Conservation (phyloP, 2,888 invertebrate genomes). For the Vannuccia rotundouncinata region DNA sequence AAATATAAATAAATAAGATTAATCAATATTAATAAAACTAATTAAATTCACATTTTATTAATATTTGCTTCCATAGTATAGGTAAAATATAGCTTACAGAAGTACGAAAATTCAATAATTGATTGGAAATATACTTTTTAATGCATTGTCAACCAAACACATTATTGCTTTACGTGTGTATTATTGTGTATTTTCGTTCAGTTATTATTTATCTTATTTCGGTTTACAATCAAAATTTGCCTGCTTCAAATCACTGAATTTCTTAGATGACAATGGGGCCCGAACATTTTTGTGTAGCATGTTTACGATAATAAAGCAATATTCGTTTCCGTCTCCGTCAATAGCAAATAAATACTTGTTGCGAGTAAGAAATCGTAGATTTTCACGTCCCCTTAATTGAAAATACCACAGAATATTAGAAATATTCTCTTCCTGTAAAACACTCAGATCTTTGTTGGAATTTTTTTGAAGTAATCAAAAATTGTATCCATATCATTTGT, state of each 20-base stretch:
- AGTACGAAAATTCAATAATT: too few species aligned
- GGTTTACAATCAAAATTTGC: too few species aligned
- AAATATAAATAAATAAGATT: too few species aligned
- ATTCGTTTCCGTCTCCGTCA: not conserved
- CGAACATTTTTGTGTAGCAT: not conserved
- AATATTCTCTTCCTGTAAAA: not conserved
- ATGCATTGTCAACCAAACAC: too few species aligned
- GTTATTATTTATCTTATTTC: too few species aligned
- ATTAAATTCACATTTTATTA: too few species aligned
- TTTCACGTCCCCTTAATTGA: not conserved
- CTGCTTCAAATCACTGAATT: not conserved
- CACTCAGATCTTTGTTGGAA: not conserved
- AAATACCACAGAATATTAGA: not conserved
- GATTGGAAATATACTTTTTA: too few species aligned
- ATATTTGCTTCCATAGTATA: too few species aligned
- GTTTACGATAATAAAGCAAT: not conserved
- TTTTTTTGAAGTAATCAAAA: not conserved
- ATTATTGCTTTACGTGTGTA: too few species aligned
- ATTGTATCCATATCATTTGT: not conserved
- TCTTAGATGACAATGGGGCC: not conserved
- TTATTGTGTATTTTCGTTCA: too few species aligned
- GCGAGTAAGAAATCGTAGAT: not conserved
- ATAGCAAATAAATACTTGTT: not conserved
- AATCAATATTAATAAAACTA: too few species aligned
- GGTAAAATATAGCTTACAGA: too few species aligned